phyloP scores from a whole-genome alignment of 2,113 vertebrate species.

The Hyaena hyaena region DNA sequence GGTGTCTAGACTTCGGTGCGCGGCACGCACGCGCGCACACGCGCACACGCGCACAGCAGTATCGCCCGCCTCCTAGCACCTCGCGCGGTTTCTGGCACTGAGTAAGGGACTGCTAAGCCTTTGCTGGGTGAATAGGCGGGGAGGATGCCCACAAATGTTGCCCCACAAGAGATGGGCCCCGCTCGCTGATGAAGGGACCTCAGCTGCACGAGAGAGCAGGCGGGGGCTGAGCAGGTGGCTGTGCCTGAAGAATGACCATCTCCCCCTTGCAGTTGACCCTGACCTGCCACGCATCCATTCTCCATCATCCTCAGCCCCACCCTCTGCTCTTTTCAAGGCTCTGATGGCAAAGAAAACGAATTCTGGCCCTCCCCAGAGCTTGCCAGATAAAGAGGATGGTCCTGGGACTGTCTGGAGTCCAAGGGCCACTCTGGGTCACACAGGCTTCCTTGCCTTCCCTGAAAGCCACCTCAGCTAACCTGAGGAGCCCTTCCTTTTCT shows the following conservation, averaged over 20 bases:
- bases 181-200: neutral
- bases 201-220: slow-evolving; percentile 12
- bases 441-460: neutral
- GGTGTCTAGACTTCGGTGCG: fast-evolving
- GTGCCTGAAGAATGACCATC: slow-evolving; percentile 13
- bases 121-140: neutral
- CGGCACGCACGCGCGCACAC: fast-evolving
- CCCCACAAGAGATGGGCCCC: neutral
- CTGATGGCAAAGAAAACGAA: slow-evolving; percentile 8
- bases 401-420: neutral
- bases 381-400: neutral
- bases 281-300: slow-evolving; percentile 69
- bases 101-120: neutral
- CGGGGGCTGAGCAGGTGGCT: slow-evolving; percentile 45
- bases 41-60: too few species aligned
- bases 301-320: slow-evolving; percentile 26
- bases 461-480: neutral
- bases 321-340: slow-evolving; percentile 58
- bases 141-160: neutral
- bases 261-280: slow-evolving; percentile 65
- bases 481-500: fast-evolving
- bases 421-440: neutral
- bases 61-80: neutral
- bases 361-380: neutral
- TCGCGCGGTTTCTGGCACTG: neutral